These are phyloP conservation scores for Hemithea aestivaria DNA, from an alignment of 2,888 invertebrate genomes.

Conservation along the genomic window DNA sequence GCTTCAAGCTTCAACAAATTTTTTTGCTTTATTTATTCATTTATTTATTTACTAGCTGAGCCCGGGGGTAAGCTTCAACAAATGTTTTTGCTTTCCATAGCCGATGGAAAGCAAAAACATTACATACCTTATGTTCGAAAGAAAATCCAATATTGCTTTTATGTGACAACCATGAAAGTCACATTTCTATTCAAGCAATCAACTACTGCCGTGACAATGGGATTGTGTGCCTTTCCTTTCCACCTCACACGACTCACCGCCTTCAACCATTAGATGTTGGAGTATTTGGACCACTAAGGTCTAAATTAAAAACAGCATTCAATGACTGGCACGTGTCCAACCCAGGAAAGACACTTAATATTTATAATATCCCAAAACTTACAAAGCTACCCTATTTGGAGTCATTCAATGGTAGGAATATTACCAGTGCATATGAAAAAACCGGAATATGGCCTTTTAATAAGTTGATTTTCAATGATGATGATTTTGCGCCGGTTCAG, in stretches of 20 bases:
- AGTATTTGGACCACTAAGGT: conserved; percentile 2
- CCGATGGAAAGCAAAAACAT: too few species aligned
- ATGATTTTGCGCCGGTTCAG: not conserved
- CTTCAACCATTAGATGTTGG: conserved; percentile 24
- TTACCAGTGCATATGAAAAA: not conserved
- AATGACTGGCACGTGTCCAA: not conserved
- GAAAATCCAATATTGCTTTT: too few species aligned
- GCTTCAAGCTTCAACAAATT: too few species aligned
- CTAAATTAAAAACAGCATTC: not conserved
- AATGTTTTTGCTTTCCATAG: too few species aligned
- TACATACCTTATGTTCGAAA: too few species aligned
- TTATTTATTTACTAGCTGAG: too few species aligned
- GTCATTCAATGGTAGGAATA: not conserved
- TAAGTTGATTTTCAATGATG: not conserved
- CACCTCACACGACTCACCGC: conserved; percentile 24
- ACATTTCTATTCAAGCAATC: too few species aligned
- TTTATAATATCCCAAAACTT: conserved; percentile 2
- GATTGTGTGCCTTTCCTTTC: conserved; percentile 12
- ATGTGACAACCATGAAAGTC: too few species aligned
- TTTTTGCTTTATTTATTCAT: too few species aligned
- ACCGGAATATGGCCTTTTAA: not conserved
- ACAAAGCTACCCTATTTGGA: not conserved
- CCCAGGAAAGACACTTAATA: conserved; percentile 3
- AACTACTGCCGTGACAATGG: too few species aligned
- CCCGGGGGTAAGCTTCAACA: too few species aligned